phyloP scores from a whole-genome alignment of 2,797 vertebrate species.

The Neomorphus geoffroyi region DNA sequence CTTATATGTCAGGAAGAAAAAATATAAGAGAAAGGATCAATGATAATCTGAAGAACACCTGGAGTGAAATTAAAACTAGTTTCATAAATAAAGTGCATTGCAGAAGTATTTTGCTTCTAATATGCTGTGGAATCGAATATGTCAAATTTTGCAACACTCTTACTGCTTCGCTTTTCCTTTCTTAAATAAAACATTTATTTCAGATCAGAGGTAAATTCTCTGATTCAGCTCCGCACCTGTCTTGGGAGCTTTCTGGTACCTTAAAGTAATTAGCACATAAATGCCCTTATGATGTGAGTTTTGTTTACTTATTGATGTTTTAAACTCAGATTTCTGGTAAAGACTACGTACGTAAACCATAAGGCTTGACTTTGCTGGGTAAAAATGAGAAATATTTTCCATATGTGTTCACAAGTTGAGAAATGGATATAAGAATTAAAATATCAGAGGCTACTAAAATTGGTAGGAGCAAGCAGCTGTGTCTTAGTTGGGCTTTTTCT shows the following conservation, averaged over 20 bases:
- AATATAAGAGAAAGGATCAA: neutral
- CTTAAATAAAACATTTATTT: neutral
- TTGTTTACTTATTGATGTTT: neutral
- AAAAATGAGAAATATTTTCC: neutral
- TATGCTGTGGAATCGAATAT: neutral
- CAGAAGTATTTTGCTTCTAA: neutral
- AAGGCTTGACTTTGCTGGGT: neutral
- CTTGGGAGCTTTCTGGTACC: neutral
- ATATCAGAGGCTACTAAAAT: neutral
- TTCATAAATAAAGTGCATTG: neutral
- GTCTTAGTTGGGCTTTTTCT: neutral
- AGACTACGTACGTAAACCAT: neutral
- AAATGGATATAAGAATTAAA: neutral
- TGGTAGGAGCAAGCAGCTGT: neutral
- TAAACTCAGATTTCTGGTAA: neutral
- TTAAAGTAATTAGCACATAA: neutral
- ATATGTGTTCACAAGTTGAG: neutral
- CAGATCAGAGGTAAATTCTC: neutral
- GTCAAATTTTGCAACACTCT: neutral
- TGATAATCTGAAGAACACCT: neutral
- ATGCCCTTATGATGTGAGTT: neutral
- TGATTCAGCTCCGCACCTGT: neutral
- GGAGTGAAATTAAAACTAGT: neutral
- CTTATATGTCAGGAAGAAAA: neutral
- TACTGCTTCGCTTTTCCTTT: neutral